These are phyloP conservation scores for Serripes groenlandicus DNA, from an alignment of 2,888 invertebrate genomes.

Conservation along the genomic window DNA sequence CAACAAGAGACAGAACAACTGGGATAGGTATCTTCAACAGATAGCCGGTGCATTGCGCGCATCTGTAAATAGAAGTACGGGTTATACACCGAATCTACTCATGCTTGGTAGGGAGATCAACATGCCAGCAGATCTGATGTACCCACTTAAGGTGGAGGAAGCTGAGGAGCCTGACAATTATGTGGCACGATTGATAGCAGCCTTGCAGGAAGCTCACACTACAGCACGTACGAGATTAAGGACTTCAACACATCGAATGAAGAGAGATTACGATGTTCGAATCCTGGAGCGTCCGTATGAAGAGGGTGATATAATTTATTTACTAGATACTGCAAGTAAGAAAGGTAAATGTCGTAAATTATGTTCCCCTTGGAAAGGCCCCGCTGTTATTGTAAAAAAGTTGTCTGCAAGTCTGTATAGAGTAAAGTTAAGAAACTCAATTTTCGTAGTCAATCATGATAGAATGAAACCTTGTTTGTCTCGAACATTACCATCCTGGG, in stretches of 20 bases:
- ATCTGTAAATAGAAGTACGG: conserved; percentile 17
- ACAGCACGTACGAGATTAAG: conserved; percentile 6
- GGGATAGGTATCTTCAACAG: conserved; percentile 15
- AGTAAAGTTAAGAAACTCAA: too few relatives aligned
- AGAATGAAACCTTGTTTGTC: too few relatives aligned
- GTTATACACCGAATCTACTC: conserved; percentile 16
- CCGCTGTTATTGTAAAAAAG: too few relatives aligned
- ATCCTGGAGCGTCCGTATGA: too few relatives aligned
- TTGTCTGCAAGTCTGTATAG: too few relatives aligned
- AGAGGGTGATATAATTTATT: too few relatives aligned
- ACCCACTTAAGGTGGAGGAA: background rate
- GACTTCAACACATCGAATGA: conserved; percentile 18
- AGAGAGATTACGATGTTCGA: conserved; percentile 40
- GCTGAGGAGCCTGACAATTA: background rate
- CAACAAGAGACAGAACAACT: background rate
- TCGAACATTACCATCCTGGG: too few relatives aligned
- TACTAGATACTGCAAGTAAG: too few relatives aligned
- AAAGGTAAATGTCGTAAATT: too few relatives aligned
- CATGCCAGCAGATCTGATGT: conserved; percentile 23
- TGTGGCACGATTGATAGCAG: background rate
- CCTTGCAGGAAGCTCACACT: conserved; percentile 11
- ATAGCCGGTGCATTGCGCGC: conserved; percentile 16
- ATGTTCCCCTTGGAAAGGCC: too few relatives aligned
- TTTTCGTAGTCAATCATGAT: too few relatives aligned
- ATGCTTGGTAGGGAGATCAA: conserved; percentile 24